phyloP scores from a whole-genome alignment of 2,113 vertebrate genomes.

The Ursus arctos region DNA sequence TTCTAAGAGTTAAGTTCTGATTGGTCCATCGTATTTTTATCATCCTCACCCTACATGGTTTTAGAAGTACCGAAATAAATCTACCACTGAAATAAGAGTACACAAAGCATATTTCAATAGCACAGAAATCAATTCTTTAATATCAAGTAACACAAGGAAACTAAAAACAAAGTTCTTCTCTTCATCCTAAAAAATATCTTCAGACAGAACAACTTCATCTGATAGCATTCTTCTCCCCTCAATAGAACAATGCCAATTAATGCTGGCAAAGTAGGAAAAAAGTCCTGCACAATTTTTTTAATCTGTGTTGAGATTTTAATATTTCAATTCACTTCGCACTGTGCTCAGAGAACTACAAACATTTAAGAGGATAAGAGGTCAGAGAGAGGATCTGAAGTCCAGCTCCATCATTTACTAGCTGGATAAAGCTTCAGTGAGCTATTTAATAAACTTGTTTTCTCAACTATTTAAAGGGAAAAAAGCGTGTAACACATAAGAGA shows the following conservation, averaged over 20 bases:
- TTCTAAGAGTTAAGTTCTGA: not conserved
- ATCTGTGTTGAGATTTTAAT: not conserved
- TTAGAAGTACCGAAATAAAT: conserved; percentile 54
- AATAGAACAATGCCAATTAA: not conserved
- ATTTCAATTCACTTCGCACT: conserved; percentile 26
- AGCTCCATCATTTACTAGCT: not conserved
- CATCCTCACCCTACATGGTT: not conserved
- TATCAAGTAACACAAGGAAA: conserved; percentile 22
- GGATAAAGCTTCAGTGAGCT: not conserved
- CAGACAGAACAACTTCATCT: not conserved
- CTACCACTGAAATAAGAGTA: not conserved
- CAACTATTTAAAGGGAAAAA: conserved; percentile 30
- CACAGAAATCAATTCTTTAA: conserved; percentile 26
- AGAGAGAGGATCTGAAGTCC: not conserved
- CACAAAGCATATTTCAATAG: not conserved
- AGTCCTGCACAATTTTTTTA: not conserved
- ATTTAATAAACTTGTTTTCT: conserved; percentile 32
- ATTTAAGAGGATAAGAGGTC: not conserved
- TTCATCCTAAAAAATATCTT: conserved; percentile 51
- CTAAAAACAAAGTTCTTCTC: conserved; percentile 7
- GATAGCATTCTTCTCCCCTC: not conserved
- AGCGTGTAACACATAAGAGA: not conserved
- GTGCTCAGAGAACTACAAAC: not conserved
- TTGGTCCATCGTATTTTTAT: not conserved
- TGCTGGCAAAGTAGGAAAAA: not conserved